A percentile compares a stretch with the other conserved stretches of the same genome.
Conservation (phyloP, 2,113 vertebrate genomes). For the Cyanoliseus patagonus region DNA sequence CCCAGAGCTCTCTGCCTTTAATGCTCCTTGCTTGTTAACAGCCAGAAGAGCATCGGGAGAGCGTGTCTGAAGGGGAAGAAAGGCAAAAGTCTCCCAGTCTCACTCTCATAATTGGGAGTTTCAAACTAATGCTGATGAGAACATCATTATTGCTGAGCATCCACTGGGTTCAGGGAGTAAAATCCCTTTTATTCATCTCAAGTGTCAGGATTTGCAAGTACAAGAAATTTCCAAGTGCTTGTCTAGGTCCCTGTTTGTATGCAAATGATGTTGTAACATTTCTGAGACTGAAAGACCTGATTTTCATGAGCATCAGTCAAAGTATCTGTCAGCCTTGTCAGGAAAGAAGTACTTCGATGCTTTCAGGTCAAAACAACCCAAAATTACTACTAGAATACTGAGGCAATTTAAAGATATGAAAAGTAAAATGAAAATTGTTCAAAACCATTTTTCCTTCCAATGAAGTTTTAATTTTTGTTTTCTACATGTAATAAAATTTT, state of each 20-base stretch:
- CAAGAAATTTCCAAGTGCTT: constrained; percentile 32
- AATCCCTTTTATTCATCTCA: constrained; percentile 22
- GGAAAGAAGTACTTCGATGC: constrained; percentile 11
- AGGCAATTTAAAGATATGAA: not conserved
- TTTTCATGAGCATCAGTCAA: constrained; percentile 36
- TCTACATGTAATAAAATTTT: not conserved
- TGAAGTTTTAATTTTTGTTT: not conserved
- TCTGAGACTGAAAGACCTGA: constrained; percentile 1
- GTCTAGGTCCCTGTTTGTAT: constrained; percentile 40
- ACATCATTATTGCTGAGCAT: constrained; percentile 29
- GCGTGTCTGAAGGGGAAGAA: not conserved
- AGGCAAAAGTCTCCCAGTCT: not conserved
- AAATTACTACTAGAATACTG: constrained; percentile 17
- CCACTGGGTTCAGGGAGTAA: not conserved
- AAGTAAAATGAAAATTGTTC: not conserved
- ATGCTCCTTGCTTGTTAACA: constrained; percentile 13
- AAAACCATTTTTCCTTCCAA: not conserved
- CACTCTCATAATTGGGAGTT: constrained; percentile 6
- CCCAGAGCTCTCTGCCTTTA: not conserved
- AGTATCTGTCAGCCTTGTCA: constrained; percentile 51
- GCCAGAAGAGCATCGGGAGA: not conserved
- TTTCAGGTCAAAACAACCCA: constrained; percentile 50
- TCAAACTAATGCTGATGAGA: constrained; percentile 9
- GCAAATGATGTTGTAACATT: constrained; percentile 41
- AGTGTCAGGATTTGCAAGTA: constrained; percentile 36